A percentile compares a stretch with the other conserved stretches of the same genome.
phyloP scores from a whole-genome alignment of 1,140 invertebrate species.

The Drosophila repleta region DNA sequence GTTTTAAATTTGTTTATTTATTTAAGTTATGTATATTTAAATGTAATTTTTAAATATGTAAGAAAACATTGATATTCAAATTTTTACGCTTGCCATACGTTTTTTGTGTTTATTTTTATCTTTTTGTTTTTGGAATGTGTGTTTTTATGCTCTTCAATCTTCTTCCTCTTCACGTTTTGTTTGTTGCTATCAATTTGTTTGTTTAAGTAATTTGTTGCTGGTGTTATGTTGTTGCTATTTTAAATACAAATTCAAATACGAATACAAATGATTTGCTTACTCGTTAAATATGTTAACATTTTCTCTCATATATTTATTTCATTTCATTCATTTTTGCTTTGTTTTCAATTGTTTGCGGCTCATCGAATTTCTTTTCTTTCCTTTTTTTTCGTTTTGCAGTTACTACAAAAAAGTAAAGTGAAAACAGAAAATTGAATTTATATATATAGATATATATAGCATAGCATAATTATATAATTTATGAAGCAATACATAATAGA shows the following conservation, averaged over 20 bases:
- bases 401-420: slow-evolving; percentile 1
- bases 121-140: slow-evolving; percentile 34
- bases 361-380: slow-evolving; percentile 17
- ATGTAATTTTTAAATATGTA: slow-evolving; percentile 42
- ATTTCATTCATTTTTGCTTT: slow-evolving; percentile 16
- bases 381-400: not conserved
- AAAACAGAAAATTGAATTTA: not conserved
- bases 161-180: slow-evolving; percentile 6
- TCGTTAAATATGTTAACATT: slow-evolving; percentile 37
- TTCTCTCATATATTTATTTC: slow-evolving; percentile 5
- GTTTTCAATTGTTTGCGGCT: slow-evolving; percentile 31
- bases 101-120: not conserved
- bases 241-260: slow-evolving; percentile 9
- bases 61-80: slow-evolving; percentile 61
- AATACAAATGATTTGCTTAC: slow-evolving; percentile 39
- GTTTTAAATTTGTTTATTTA: slow-evolving; percentile 21
- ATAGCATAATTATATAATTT: slow-evolving; percentile 18
- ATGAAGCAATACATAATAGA: slow-evolving; percentile 30
- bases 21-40: slow-evolving; percentile 45
- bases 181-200: slow-evolving; percentile 8
- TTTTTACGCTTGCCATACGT: slow-evolving; percentile 28
- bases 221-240: slow-evolving; percentile 19
- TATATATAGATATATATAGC: slow-evolving; percentile 1
- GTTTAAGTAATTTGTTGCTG: slow-evolving; percentile 26
- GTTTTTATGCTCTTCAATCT: slow-evolving; percentile 18